phyloP scores from a whole-genome alignment of 1,140 invertebrate genomes.

The Nasonia giraulti region DNA sequence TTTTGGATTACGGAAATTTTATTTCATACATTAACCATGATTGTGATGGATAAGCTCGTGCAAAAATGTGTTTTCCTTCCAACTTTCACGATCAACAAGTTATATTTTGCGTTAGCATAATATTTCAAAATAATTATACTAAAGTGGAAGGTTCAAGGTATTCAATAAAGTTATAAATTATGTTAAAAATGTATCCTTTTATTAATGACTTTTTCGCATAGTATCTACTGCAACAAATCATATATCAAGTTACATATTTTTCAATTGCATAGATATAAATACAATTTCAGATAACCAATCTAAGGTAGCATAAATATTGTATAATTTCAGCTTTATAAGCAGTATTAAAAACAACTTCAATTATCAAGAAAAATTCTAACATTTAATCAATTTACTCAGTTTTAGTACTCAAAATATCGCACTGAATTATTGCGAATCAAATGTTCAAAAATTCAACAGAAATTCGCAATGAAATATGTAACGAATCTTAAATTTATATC shows the following conservation, averaged over 20 bases:
- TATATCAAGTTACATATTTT: slow-evolving; percentile 45
- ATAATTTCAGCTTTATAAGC: slow-evolving; percentile 28
- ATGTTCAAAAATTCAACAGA: neutral
- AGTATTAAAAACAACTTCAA: slow-evolving; percentile 22
- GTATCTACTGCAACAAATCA: slow-evolving; percentile 36
- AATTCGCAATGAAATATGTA: slow-evolving; percentile 8
- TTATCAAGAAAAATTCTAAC: slow-evolving; percentile 28
- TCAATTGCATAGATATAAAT: slow-evolving; percentile 13
- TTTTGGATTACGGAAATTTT: too few species aligned
- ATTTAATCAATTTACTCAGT: slow-evolving; percentile 7
- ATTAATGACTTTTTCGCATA: slow-evolving; percentile 45
- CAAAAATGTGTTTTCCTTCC: too few species aligned
- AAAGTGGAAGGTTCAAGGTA: slow-evolving; percentile 1
- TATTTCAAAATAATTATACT: neutral
- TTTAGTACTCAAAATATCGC: neutral
- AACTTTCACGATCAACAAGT: neutral
- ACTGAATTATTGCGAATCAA: neutral
- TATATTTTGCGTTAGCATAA: neutral
- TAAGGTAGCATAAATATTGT: slow-evolving; percentile 7
- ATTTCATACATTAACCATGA: too few species aligned
- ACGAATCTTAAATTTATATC: slow-evolving; percentile 8
- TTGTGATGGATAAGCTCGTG: too few species aligned
- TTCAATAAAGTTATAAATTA: slow-evolving; percentile 20
- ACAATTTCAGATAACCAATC: slow-evolving; percentile 35
- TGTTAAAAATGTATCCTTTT: slow-evolving; percentile 32